Conservation (phyloP, 2,888 invertebrate species). For the Autographa pulchrina region DNA sequence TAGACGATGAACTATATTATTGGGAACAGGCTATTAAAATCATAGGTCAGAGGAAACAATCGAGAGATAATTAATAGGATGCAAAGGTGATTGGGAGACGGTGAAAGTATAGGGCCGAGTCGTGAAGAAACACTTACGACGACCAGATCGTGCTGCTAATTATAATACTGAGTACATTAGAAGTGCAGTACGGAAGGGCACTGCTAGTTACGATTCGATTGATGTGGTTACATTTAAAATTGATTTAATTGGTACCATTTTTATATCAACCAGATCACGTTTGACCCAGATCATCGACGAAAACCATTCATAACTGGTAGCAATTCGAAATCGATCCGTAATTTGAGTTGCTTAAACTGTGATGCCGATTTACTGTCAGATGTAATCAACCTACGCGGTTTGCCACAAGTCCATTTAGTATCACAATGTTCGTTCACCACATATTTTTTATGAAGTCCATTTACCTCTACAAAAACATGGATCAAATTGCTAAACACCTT, state of each 20-base stretch:
- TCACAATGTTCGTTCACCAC: conserved; percentile 18
- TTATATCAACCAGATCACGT: conserved; percentile 19
- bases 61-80: conserved; percentile 45
- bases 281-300: conserved; percentile 6
- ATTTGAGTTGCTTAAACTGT: conserved; percentile 21
- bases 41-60: conserved; percentile 50
- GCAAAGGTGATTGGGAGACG: conserved; percentile 40
- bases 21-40: conserved; percentile 36
- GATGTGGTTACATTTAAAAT: conserved; percentile 29
- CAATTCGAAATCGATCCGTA: conserved; percentile 9
- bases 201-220: conserved; percentile 36
- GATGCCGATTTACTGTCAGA: conserved; percentile 19
- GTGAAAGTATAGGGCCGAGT: conserved; percentile 55
- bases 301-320: conserved; percentile 10
- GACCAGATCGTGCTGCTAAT: conserved; percentile 52
- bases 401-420: conserved; percentile 39
- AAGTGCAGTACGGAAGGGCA: conserved; percentile 39
- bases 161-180: conserved; percentile 37
- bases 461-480: conserved; percentile 46
- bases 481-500: conserved; percentile 45
- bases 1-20: conserved; percentile 35
- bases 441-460: conserved; percentile 49
- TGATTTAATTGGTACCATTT: conserved; percentile 21
- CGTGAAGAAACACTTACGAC: conserved; percentile 51
- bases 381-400: conserved; percentile 50